Evolutionary conservation across 2,797 vertebrate genomes (phyloP), one percentile per base, ranked within the genome.

Genomic region (Chrosomus eos): DNA sequence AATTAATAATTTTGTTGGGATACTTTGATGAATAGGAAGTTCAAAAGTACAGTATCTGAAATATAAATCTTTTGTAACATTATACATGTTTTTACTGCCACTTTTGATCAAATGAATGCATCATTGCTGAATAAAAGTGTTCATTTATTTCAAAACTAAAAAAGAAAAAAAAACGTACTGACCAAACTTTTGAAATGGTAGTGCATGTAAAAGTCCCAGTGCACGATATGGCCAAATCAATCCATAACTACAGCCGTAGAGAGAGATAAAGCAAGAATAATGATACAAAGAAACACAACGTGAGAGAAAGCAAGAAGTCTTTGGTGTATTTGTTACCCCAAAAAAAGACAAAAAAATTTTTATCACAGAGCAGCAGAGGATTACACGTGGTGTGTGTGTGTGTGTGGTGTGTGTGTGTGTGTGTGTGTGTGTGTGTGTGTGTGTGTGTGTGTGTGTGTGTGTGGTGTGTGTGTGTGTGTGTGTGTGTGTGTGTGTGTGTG

Each of bases 351-450:
- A 6, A 36, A 23, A 71, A 60, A 26, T 5, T 11, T 73, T 40
- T 33, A 77, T 28, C 33, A 67, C 23, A 77, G 2, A 84, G 48
- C 36, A 31, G 8, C 62, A 23, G 33, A 68, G 82, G 75, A 78
- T 79, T 71, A n/a, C n/a, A n/a, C n/a, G n/a, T n/a, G n/a, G 58
- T 60, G 60, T 60, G 53, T 1, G 19, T 23, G 23, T 2, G 55
- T 11, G 55, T 11, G 9, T 19, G 48, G n/a, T n/a, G 58, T 60
- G 60, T 60, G 53, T 1, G 19, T 23, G 23, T 2, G 55, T 11
- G 55, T 11, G 9, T 19, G 48, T 0, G 48, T 7, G 48, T 6
- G 16, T 6, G 48, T 6, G 16, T 45, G 11, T 13, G 43, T 11
- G 43, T 13, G 5, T 4, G 40, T 43, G 40, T 43, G 3, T 9